Conservation (phyloP, 2,113 vertebrate species). For the Phrynosoma blainvillii region DNA sequence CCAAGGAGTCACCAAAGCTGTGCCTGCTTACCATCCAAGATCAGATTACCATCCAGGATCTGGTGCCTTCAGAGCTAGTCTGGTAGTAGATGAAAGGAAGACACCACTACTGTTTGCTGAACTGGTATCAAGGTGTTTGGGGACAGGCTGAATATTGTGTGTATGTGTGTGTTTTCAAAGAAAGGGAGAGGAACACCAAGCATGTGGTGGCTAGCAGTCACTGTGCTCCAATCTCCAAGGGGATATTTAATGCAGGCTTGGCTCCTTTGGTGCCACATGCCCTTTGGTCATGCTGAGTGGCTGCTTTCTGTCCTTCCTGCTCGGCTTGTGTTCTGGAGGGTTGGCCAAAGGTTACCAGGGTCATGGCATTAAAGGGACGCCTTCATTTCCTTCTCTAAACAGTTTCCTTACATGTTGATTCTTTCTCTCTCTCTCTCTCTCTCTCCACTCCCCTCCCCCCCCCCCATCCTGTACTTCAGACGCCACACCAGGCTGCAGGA, state of each 20-base stretch:
- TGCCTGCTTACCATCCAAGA: too few relatives aligned
- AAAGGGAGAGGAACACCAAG: too few relatives aligned
- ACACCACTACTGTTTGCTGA: not conserved
- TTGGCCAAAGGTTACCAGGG: not conserved
- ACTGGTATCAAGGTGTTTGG: not conserved
- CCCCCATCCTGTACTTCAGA: slow-evolving; percentile 67
- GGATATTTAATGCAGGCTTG: not conserved
- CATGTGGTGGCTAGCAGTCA: not conserved
- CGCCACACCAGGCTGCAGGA: slow-evolving; percentile 90
- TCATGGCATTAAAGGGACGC: not conserved
- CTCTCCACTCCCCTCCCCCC: not conserved
- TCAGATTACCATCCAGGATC: too few relatives aligned
- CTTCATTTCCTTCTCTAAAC: not conserved
- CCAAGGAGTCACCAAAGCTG: too few relatives aligned
- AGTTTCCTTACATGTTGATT: not conserved
- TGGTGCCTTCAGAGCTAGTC: too few relatives aligned
- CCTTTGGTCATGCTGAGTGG: not conserved
- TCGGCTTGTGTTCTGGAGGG: not conserved
- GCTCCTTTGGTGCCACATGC: not conserved
- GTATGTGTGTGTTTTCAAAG: too few relatives aligned
- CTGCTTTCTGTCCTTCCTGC: not conserved
- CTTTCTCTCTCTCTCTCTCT: slow-evolving; percentile 11
- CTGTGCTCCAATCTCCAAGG: too few relatives aligned
- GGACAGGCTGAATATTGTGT: not conserved
- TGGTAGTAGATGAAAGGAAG: too few relatives aligned